Evolutionary conservation across 1,140 invertebrate genomes (phyloP), one percentile per base, ranked within the genome.

Genomic region (Sarcophaga peregrina): DNA sequence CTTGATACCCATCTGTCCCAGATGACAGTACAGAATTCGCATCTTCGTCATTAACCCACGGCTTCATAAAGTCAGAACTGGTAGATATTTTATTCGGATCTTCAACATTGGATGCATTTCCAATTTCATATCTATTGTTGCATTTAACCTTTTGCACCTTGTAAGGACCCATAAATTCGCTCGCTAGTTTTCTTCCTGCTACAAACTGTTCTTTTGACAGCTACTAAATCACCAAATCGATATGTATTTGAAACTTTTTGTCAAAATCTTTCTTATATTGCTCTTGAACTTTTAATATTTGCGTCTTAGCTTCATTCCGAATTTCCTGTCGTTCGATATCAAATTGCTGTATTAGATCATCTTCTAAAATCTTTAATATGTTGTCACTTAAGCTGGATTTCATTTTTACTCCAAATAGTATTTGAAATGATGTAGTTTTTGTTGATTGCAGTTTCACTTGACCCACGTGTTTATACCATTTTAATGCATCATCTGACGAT

Each of bases 121-220:
- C 11, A 10, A 82, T 68, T 8, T 15, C 25, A 25, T 82, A 73
- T 1, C 17, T 10, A 9, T 47, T 47, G 20, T 46, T n/a, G n/a
- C n/a, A n/a, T n/a, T n/a, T n/a, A n/a, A n/a, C n/a, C n/a, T n/a
- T n/a, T n/a, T n/a, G n/a, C n/a, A n/a, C n/a, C n/a, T n/a, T n/a
- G n/a, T n/a, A n/a, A n/a, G n/a, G n/a, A n/a, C n/a, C n/a, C n/a
- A n/a, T n/a, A n/a, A n/a, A n/a, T n/a, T n/a, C n/a, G n/a, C n/a
- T n/a, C n/a, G n/a, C n/a, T n/a, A n/a, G 45, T 73, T 82, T 58
- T 8, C 86, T 88, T 45, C 83, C 68, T 3, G 84, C 84, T 82
- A 87, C 15, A 20, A 75, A 87, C 54, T 90, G 90, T 90, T 74
- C 87, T 74, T 80, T 89, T 87, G 13, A 90, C 91, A 15, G 88